A percentile compares a stretch with the other conserved stretches of the same genome.
Evolutionary conservation across 2,888 invertebrate genomes (phyloP).

Genomic region (Ochropacha duplaris): DNA sequence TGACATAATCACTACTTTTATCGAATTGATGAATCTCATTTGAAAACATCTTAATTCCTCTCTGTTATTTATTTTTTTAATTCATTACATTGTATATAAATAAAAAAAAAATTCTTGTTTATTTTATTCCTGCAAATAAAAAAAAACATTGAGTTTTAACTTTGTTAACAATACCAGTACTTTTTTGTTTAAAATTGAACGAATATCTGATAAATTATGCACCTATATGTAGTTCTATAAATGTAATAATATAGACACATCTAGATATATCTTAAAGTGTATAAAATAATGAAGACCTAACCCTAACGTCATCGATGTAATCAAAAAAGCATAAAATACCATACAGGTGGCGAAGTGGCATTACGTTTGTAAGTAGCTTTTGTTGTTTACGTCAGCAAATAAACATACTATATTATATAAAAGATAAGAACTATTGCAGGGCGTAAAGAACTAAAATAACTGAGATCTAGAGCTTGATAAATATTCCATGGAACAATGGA

Average conservation of each 20-base stretch:
- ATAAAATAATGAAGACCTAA: neutral
- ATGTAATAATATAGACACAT: too few species aligned
- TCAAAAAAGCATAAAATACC: neutral
- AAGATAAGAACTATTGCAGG: neutral
- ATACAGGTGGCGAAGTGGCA: neutral
- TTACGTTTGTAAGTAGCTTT: neutral
- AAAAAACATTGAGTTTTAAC: too few species aligned
- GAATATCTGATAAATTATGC: too few species aligned
- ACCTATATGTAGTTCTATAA: too few species aligned
- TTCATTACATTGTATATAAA: neutral
- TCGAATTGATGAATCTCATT: neutral
- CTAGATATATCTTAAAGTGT: too few species aligned
- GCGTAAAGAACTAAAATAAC: conserved; percentile 1
- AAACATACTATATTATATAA: neutral
- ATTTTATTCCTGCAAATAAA: too few species aligned
- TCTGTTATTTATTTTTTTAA: neutral
- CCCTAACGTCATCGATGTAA: neutral
- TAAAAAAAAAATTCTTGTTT: too few species aligned
- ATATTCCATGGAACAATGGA: neutral
- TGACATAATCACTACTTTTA: neutral
- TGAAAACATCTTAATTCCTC: neutral
- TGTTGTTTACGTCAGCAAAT: neutral
- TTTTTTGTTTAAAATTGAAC: too few species aligned
- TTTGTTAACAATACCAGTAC: too few species aligned
- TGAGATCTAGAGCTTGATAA: neutral